Evolutionary conservation across 2,888 invertebrate genomes (phyloP), one percentile per base, ranked within the genome.

Genomic region (Electrophaes corylata): DNA sequence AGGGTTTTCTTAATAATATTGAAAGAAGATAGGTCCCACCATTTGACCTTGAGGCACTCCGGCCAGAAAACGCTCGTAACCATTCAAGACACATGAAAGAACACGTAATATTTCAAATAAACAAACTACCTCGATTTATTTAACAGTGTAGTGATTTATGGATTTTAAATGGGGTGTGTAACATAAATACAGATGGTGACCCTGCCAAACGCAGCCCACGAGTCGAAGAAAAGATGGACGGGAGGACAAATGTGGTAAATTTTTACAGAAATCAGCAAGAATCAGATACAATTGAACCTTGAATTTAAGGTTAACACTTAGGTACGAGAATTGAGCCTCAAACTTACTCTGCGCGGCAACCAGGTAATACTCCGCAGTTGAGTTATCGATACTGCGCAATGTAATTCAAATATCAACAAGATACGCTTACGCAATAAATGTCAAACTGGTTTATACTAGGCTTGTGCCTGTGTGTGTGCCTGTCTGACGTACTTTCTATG

Each of bases 401-500:
- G n/a, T n/a, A n/a, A n/a, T n/a, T n/a, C n/a, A n/a, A n/a, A n/a
- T n/a, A n/a, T n/a, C n/a, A n/a, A n/a, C n/a, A n/a, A n/a, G n/a
- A n/a, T n/a, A n/a, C n/a, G n/a, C n/a, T n/a, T n/a, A n/a, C n/a
- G n/a, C n/a, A n/a, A n/a, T n/a, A n/a, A n/a, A n/a, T n/a, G n/a
- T n/a, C n/a, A n/a, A n/a, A n/a, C n/a, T n/a, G n/a, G n/a, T n/a
- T n/a, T n/a, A n/a, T n/a, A n/a, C n/a, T n/a, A n/a, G n/a, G n/a
- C n/a, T n/a, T n/a, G n/a, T n/a, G n/a, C n/a, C n/a, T n/a, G n/a
- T n/a, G n/a, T n/a, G 6, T 29, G 26, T 29, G 2, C 10, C 10
- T 10, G 23, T 8, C 26, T 29, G 10, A 40, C 23, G 6, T 71
- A 89, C 90, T 88, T 86, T 78, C 88, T 81, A 66, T 72, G 86